Percentiles rank a stretch among this genome's conserved stretches.
These are phyloP conservation scores for Leptopilina clavipes DNA, from an alignment of 1,140 invertebrate species.

Conservation along the genomic window DNA sequence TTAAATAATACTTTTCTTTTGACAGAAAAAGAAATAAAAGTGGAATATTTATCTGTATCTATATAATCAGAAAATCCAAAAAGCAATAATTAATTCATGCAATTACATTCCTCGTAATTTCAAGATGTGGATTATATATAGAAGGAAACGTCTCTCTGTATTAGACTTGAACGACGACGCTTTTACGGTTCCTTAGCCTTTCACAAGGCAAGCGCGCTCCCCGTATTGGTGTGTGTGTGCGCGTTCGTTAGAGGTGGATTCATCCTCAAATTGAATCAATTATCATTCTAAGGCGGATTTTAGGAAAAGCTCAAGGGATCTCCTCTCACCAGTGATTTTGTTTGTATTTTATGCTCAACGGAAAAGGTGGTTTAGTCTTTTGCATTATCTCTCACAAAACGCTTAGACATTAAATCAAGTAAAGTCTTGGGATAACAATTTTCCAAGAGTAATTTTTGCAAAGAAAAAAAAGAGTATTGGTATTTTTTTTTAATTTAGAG, in stretches of 20 bases:
- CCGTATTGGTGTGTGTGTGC: too few relatives aligned
- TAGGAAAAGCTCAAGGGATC: neutral
- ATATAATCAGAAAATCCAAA: neutral
- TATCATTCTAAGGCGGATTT: slow-evolving; percentile 27
- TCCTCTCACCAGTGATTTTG: slow-evolving; percentile 13
- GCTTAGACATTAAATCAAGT: slow-evolving; percentile 17
- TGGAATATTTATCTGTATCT: too few relatives aligned
- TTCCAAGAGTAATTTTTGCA: neutral
- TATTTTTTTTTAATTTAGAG: too few relatives aligned
- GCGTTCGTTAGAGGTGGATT: slow-evolving; percentile 32
- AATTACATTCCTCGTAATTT: slow-evolving; percentile 15
- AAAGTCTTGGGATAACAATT: neutral
- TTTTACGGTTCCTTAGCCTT: slow-evolving; percentile 30
- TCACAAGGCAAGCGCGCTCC: neutral
- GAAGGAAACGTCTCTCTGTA: neutral
- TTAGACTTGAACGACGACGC: slow-evolving; percentile 1
- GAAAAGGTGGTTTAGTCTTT: slow-evolving; percentile 24
- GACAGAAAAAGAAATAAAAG: too few relatives aligned
- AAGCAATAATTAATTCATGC: slow-evolving; percentile 10
- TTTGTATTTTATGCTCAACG: neutral
- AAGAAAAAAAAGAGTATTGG: neutral
- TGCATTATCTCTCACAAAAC: neutral
- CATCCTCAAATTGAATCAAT: slow-evolving; percentile 32
- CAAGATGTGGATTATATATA: neutral
- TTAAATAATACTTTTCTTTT: too few relatives aligned